Conservation (phyloP, 2,113 vertebrate genomes). For the Gnathonemus echidnorhynchus region DNA sequence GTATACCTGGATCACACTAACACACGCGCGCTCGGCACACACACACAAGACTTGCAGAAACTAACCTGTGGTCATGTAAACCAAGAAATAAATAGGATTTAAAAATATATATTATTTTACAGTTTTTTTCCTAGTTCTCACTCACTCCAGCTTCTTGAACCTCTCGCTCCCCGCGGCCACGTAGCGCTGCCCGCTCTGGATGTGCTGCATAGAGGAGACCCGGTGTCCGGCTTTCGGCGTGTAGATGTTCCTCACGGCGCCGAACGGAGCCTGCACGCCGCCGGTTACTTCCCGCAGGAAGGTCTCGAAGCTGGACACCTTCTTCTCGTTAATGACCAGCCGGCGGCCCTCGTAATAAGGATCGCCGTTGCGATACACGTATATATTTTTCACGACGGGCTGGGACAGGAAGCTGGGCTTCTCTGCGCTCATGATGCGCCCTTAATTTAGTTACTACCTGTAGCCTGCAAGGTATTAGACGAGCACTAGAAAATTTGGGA, state of each 20-base stretch:
- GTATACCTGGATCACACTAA: neutral
- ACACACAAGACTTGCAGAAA: neutral
- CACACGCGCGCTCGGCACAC: neutral
- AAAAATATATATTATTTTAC: neutral
- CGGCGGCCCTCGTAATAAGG: constrained; percentile 82
- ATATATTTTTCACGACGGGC: constrained; percentile 82
- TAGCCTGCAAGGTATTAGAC: neutral
- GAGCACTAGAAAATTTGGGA: neutral
- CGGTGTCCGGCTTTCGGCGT: constrained; percentile 80
- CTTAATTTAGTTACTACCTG: neutral
- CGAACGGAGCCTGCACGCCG: constrained; percentile 80
- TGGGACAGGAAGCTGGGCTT: constrained; percentile 73
- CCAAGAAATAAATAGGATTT: neutral
- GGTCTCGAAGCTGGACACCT: constrained; percentile 81
- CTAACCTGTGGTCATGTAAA: neutral
- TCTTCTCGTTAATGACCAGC: constrained; percentile 81
- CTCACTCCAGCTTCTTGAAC: constrained; percentile 95
- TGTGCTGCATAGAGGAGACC: constrained; percentile 72
- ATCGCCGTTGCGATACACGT: constrained; percentile 89
- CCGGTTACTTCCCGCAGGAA: constrained; percentile 85
- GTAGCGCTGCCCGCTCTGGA: constrained; percentile 85
- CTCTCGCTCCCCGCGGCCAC: constrained; percentile 86
- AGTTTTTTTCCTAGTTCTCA: constrained; percentile 19
- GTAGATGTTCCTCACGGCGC: constrained; percentile 88
- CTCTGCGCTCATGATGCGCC: constrained; percentile 47